Base-by-base conservation (phyloP, 1,140 invertebrate species). In the Bilobella aurantiaca region DNA sequence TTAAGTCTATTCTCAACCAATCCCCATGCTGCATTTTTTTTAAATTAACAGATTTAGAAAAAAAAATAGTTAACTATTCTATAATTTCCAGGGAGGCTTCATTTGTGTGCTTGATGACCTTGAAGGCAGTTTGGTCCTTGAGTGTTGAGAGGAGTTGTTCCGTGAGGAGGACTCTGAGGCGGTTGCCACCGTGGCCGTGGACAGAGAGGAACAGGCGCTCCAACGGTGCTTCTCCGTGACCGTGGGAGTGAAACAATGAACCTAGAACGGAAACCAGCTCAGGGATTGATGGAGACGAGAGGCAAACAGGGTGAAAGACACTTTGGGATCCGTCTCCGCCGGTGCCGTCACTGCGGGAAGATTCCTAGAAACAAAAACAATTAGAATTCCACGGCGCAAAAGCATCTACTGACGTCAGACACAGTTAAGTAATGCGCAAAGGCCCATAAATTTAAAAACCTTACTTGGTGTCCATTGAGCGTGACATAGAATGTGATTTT, bases 401-500 rank as follows among this genome's bases (percentile, higher is more conserved):
- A n/a, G n/a, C n/a, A n/a, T n/a, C n/a, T n/a, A n/a, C n/a, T n/a
- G n/a, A n/a, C n/a, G n/a, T n/a, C n/a, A n/a, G n/a, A n/a, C n/a
- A n/a, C n/a, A n/a, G n/a, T n/a, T n/a, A n/a, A n/a, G n/a, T n/a
- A n/a, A n/a, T n/a, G n/a, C n/a, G n/a, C n/a, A n/a, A n/a, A n/a
- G n/a, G n/a, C n/a, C n/a, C n/a, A n/a, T n/a, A n/a, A n/a, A n/a
- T n/a, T n/a, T n/a, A n/a, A n/a, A n/a, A n/a, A n/a, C n/a, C n/a
- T n/a, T n/a, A n/a, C n/a, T n/a, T n/a, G n/a, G n/a, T n/a, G n/a
- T n/a, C n/a, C n/a, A n/a, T 23, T 31, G 37, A 65, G 31, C 29
- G 73, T 32, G 14, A 70, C 37, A 28, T 56, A 66, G 42, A 73
- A 74, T 58, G 61, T 68, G 69, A 74, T 74, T 74, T 78, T 80